phyloP scores from a whole-genome alignment of 1,140 invertebrate genomes.

The Stegodyphus dumicola region DNA sequence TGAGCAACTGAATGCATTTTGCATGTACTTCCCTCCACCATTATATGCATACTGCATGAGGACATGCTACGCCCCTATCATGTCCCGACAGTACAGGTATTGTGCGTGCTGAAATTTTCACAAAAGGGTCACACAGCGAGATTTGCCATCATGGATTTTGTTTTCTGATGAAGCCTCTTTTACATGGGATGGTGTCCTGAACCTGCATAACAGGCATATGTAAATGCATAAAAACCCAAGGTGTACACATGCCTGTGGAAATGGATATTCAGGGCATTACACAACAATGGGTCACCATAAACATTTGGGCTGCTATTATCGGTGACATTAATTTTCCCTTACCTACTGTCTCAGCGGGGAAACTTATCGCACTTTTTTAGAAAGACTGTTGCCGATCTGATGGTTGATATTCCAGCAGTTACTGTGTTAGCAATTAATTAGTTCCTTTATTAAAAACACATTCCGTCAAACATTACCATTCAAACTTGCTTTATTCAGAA shows the following conservation, averaged over 20 bases:
- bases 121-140: not conserved
- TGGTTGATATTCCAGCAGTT: not conserved
- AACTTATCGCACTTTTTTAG: conserved; percentile 26
- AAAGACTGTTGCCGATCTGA: conserved; percentile 19
- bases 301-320: conserved; percentile 22
- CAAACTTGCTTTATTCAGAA: too few species aligned
- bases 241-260: conserved; percentile 15
- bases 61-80: conserved; percentile 28
- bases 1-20: too few species aligned
- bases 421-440: too few species aligned
- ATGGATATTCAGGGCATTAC: too few species aligned
- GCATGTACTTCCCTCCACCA: too few species aligned
- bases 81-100: conserved; percentile 51
- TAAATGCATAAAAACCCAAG: conserved; percentile 51
- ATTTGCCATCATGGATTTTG: conserved; percentile 22
- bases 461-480: too few species aligned
- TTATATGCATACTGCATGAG: too few species aligned
- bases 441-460: too few species aligned
- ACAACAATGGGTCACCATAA: conserved; percentile 23
- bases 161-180: conserved; percentile 50
- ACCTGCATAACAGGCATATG: conserved; percentile 58
- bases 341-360: conserved; percentile 37
- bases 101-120: conserved; percentile 32
- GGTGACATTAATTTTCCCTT: conserved; percentile 44
- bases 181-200: conserved; percentile 14